Evolutionary conservation across 1,140 invertebrate species (phyloP).

Genomic region (Colletes latitarsis): DNA sequence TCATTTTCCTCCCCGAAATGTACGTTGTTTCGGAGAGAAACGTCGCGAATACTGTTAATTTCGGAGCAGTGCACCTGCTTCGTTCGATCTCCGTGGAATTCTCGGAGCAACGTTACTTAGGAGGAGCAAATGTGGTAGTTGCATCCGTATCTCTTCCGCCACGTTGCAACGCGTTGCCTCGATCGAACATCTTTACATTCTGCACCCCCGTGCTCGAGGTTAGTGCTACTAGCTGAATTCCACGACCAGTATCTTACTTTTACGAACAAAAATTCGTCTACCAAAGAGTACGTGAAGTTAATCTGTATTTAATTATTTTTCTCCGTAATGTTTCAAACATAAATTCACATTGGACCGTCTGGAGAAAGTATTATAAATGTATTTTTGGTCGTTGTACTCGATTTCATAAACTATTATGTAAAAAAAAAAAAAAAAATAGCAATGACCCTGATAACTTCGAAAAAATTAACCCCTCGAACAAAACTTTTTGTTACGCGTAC

Average conservation of each 20-base stretch:
- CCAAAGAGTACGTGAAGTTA: no score
- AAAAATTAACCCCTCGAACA: no score
- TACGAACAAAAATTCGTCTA: not conserved
- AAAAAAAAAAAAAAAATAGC: no score
- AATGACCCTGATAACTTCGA: no score
- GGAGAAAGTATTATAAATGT: no score
- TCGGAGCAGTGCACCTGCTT: not conserved
- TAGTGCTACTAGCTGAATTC: not conserved
- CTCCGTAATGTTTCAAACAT: no score
- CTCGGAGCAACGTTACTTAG: not conserved
- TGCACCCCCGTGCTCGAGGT: not conserved
- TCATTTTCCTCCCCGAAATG: not conserved
- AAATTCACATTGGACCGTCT: no score
- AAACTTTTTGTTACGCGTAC: no score
- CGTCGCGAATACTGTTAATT: not conserved
- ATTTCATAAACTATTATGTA: no score
- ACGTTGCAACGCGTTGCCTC: constrained; percentile 14
- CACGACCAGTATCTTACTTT: not conserved
- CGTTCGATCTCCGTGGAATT: not conserved
- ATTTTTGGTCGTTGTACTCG: no score
- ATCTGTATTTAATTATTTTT: no score
- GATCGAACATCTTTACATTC: constrained; percentile 11
- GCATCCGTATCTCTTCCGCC: constrained; percentile 40
- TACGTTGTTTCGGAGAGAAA: not conserved
- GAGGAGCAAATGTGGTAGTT: not conserved